Percentiles rank a stretch among this genome's conserved stretches.
Evolutionary conservation across 1,140 invertebrate genomes (phyloP).

Genomic region (Zaprionus kolodkinae): DNA sequence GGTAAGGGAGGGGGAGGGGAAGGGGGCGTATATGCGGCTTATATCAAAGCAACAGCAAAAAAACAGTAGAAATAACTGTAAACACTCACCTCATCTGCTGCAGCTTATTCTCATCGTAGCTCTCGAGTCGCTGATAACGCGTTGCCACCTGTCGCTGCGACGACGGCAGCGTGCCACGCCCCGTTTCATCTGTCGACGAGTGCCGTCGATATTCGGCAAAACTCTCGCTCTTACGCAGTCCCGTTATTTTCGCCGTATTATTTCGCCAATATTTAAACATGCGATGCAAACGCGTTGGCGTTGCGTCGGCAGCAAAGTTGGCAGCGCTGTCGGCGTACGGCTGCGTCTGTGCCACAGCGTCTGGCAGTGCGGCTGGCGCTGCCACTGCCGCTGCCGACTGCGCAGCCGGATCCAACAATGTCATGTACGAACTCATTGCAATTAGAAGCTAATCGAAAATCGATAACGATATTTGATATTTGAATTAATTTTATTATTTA

Average conservation of each 20-base stretch:
- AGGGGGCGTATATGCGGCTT: constrained; percentile 15
- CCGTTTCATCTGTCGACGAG: constrained; percentile 26
- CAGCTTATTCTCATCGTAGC: constrained; percentile 73
- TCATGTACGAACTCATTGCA: constrained; percentile 60
- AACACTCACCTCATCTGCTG: constrained; percentile 68
- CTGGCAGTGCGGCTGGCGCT: neutral
- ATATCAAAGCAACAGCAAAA: constrained; percentile 37
- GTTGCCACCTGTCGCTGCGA: constrained; percentile 46
- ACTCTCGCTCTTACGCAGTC: constrained; percentile 72
- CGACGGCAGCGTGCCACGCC: constrained; percentile 13
- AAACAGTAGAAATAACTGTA: constrained; percentile 39
- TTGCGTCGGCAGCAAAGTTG: constrained; percentile 26
- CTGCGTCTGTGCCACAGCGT: neutral
- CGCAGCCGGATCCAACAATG: constrained; percentile 54
- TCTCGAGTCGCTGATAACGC: constrained; percentile 72
- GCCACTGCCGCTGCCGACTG: neutral
- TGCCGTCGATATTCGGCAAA: constrained; percentile 72
- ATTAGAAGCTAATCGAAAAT: too few species aligned
- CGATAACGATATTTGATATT: neutral
- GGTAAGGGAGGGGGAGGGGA: neutral
- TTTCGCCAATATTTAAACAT: constrained; percentile 81
- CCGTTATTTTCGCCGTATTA: constrained; percentile 64
- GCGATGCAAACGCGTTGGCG: constrained; percentile 63
- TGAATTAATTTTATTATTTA: too few species aligned
- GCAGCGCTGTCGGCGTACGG: neutral